Conservation (phyloP, 1,140 invertebrate genomes). For the Heliconius congener region DNA sequence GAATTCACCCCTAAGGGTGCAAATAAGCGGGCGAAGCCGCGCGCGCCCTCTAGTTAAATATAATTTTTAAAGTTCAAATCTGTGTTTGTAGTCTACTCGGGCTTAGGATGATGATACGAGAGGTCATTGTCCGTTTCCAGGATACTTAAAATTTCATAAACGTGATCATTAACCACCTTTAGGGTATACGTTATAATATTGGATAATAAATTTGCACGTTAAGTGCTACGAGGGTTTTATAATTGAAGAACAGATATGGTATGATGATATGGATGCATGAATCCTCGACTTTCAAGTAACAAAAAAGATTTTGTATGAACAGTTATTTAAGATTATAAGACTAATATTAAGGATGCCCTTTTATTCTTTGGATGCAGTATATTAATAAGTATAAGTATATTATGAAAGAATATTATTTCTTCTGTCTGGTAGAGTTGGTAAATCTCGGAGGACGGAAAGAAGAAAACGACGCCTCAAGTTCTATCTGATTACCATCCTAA, state of each 20-base stretch:
- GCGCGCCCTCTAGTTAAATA: conserved; percentile 8
- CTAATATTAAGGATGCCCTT: neutral
- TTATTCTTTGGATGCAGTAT: neutral
- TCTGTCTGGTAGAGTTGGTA: too few species aligned
- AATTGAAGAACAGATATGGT: conserved; percentile 52
- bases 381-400: too few species aligned
- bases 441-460: too few species aligned
- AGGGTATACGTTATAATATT: conserved; percentile 55
- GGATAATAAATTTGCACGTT: conserved; percentile 54
- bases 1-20: too few species aligned
- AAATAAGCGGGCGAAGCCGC: too few species aligned
- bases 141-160: conserved; percentile 67
- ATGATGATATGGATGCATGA: conserved; percentile 27
- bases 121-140: conserved; percentile 52
- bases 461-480: neutral
- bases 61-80: conserved; percentile 9
- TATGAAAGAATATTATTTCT: too few species aligned
- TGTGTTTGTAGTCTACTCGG: conserved; percentile 31
- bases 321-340: neutral
- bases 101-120: conserved; percentile 48
- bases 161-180: conserved; percentile 65
- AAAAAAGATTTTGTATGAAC: neutral
- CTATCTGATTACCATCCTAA: neutral
- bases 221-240: conserved; percentile 48
- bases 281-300: conserved; percentile 16